Conservation (phyloP, 2,888 invertebrate species). For the Coleophora flavipennella region DNA sequence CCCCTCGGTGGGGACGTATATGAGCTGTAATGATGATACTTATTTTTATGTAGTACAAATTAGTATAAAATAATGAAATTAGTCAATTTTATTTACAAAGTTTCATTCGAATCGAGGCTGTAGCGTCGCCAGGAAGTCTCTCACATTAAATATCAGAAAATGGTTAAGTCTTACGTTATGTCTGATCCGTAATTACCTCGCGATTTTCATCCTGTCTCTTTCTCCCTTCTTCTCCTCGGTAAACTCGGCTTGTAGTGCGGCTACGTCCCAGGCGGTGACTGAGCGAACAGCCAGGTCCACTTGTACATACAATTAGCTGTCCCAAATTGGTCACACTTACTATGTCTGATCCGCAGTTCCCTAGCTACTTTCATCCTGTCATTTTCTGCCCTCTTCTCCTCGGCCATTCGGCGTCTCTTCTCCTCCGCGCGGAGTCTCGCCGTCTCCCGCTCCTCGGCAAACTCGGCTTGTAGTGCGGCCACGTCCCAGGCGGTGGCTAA, state of each 20-base stretch:
- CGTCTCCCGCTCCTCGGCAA: conserved; percentile 35
- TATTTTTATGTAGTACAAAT: no score
- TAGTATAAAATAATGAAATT: no score
- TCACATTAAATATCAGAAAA: no score
- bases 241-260: conserved; percentile 40
- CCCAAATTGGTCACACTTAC: conserved; percentile 23
- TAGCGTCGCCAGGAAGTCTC: no score
- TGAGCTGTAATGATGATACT: no score
- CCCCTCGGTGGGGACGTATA: no score
- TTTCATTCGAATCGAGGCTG: no score
- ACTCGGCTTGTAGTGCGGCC: conserved; percentile 36
- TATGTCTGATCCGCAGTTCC: conserved; percentile 22
- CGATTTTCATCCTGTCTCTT: conserved; percentile 43
- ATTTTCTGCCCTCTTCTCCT: conserved; percentile 62
- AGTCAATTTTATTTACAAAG: no score
- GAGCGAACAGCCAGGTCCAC: conserved; percentile 83
- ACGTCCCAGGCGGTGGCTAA: conserved; percentile 79
- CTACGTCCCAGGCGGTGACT: conserved; percentile 78
- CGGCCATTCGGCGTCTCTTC: conserved; percentile 23
- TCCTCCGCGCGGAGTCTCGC: conserved; percentile 24
- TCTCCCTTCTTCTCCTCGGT: conserved; percentile 60
- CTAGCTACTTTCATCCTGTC: conserved; percentile 41
- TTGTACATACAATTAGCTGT: no score
- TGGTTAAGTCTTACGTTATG: no score
- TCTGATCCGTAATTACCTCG: conserved; percentile 23